Base-by-base conservation (phyloP, 2,797 vertebrate genomes). In the Hylomyscus alleni region DNA sequence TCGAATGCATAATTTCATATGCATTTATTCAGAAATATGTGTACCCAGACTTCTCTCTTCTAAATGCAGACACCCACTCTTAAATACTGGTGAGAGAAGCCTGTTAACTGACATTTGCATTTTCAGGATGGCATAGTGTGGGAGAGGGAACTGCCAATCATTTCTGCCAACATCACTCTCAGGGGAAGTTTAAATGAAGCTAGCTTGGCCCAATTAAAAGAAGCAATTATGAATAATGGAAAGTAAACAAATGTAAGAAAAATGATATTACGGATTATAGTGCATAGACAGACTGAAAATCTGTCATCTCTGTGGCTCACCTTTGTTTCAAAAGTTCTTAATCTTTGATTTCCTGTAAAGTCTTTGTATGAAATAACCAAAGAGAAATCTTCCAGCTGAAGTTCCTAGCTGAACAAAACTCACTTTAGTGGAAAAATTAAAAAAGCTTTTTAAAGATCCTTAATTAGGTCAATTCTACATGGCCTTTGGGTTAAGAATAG, bases 381-480 rank as follows among this genome's bases (percentile, higher is more conserved):
- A 96, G 96, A 96, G 26, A 98, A 98, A 98, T 96, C 91, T 84
- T 95, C 97, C 95, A 95, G 8, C 81, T 96, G 98, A 85, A 93
- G 89, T 97, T 95, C 91, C 84, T 93, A 97, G 96, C 93, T 78
- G 97, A 97, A 54, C n/a, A 95, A 98, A 97, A 97, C 97, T 96
- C 81, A 80, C 50, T 62, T 84, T 80, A 97, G 52, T 93, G 60
- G 89, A 95, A 98, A 97, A 97, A 98, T 97, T 97, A 94, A 97
- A 98, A 98, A 94, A 1, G 0, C 85, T 98, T 73, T 95, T 97
- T 96, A 91, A 19, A 94, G 44, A 97, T 95, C 92, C 96, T 98
- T 98, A 98, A 98, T 98, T 98, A 98, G 96, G 98, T 98, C 97
- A 97, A 97, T 96, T 97, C 97, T 97, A 85, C 97, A 92, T 94